Base-by-base conservation (phyloP, 2,113 vertebrate species). In the Muscicapa adusta region DNA sequence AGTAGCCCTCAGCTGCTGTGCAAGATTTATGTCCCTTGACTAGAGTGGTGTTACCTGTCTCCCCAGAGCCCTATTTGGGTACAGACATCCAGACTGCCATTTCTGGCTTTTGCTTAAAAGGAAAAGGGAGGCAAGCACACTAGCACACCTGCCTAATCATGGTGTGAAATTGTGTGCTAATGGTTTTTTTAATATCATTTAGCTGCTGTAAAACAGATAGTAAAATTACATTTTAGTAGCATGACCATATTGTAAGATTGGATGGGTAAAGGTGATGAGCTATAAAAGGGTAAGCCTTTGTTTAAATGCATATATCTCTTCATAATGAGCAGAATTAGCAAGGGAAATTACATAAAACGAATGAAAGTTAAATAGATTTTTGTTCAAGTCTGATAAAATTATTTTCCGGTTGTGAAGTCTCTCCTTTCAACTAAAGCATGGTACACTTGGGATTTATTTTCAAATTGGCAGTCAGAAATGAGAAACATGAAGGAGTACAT, bases 321-420 rank as follows among this genome's bases (percentile, higher is more conserved):
- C 61, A 31, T 90, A 96, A 96, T 96, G 85, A 96, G 88, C 60
- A 65, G 88, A 94, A 96, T 96, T 96, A 95, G 76, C 94, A 90
- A 92, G 92, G 92, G 92, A 96, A 95, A 96, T 93, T 72, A 92
- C 65, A 90, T 94, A 67, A 95, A 94, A 86, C 0, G 29, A 88
- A 77, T 95, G 72, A 38, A 96, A 96, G 79, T 96, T 94, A 96
- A 96, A 90, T 92, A 94, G 94, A 90, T 91, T 96, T 96, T 94
- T 96, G 92, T 95, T 95, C 75, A 84, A 94, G 92, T 75, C 92
- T 92, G 93, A 95, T 96, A 95, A 91, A 95, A 95, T 96, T 95
- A 93, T 95, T 95, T 96, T 94, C 91, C 22, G 60, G 48, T 70
- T 79, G 33, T 42, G 31, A 58, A 1, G 3, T 42, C 47, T 84